Evolutionary conservation across 1,140 invertebrate genomes (phyloP), one percentile per base, ranked within the genome.

Genomic region (Helicoverpa armigera): DNA sequence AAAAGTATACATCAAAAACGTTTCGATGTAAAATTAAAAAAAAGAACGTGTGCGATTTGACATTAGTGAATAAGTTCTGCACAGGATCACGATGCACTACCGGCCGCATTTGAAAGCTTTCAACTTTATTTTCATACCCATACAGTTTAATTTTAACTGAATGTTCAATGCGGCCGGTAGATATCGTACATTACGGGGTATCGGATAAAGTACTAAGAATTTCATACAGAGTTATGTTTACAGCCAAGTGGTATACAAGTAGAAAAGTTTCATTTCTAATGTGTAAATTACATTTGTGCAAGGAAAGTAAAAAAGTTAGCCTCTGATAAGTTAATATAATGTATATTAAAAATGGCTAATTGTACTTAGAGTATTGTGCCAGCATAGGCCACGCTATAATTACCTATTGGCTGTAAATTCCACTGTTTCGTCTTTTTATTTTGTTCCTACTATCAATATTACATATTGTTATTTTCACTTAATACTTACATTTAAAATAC

Each of bases 21-120:
- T 89, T 93, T 94, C 92, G 90, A 94, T 94, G 92, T 92, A 93
- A 94, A 93, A 92, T 93, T 90, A 92, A 92, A 93, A 89, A 74
- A 76, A 92, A 92, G 63, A 86, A 83, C 85, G 82, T 83, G 79
- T 86, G 84, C 83, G 76, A 80, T 85, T 88, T 78, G 72, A 69
- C 74, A 72, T 78, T 77, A 61, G 51, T 78, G 74, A 78, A 51
- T 60, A 53, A 70, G 14, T 60, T 82, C 43, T 79, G 51, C 58
- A 74, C 61, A 43, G 69, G 63, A 69, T 18, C 35, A 67, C 53
- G 35, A 43, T 58, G 73, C 29, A 48, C 5, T 51, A 48, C 65
- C 65, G 58, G 63, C 76, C 76, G 43, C 16, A 50, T 5, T 69
- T 69, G 51, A 35, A 69, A 48, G 51, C 12, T 23, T 61, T 65